Conservation (phyloP, 2,113 vertebrate genomes). For the Dipodomys stephensi region DNA sequence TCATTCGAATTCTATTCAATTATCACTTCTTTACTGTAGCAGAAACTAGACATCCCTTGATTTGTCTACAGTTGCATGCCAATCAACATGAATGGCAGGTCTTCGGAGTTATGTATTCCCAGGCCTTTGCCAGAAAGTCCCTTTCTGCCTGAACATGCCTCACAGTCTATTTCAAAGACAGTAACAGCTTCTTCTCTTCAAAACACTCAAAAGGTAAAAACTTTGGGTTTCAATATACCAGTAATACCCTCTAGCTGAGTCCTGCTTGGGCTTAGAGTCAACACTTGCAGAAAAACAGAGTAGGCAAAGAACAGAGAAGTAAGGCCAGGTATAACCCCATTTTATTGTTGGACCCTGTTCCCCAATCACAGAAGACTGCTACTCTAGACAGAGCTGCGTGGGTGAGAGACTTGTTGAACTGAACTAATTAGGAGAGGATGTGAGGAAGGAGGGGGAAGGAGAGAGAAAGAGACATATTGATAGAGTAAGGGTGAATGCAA, state of each 20-base stretch:
- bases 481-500: background rate
- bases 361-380: background rate
- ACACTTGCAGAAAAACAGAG: background rate
- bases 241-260: slow-evolving; percentile 2
- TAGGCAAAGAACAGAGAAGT: background rate
- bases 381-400: background rate
- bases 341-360: background rate
- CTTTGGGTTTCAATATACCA: background rate
- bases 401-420: background rate
- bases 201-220: slow-evolving; percentile 62
- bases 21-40: background rate
- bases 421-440: background rate
- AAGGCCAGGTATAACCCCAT: background rate
- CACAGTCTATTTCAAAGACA: slow-evolving; percentile 54
- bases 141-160: slow-evolving; percentile 64
- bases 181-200: slow-evolving; percentile 58
- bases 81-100: slow-evolving; percentile 10
- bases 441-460: background rate
- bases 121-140: background rate
- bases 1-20: background rate
- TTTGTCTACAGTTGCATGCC: background rate
- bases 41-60: background rate
- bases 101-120: background rate
- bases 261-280: background rate
- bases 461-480: background rate